Conservation (phyloP, 2,888 invertebrate species). For the Calameuta idolon region DNA sequence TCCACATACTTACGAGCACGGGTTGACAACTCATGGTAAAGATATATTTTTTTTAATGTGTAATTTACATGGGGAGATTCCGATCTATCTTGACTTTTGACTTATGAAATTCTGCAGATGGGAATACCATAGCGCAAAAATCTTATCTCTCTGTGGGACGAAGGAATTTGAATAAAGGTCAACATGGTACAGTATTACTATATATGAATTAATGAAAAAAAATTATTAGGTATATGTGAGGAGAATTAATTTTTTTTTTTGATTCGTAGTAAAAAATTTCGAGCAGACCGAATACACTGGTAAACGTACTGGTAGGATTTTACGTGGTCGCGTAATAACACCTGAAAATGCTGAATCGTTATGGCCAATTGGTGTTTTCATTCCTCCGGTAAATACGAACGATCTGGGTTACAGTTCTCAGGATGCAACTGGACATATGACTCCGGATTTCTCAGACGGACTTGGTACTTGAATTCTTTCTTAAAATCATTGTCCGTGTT, state of each 20-base stretch:
- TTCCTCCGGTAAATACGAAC: slow-evolving; percentile 67
- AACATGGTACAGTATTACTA: slow-evolving; percentile 35
- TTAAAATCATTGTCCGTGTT: not conserved
- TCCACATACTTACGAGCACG: slow-evolving; percentile 59
- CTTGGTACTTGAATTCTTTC: slow-evolving; percentile 51
- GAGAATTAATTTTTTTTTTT: slow-evolving; percentile 1
- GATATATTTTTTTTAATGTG: not conserved
- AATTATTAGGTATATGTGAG: not conserved
- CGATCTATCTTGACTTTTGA: not conserved
- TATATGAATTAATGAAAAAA: not conserved
- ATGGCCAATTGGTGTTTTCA: slow-evolving; percentile 71
- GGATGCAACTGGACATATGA: slow-evolving; percentile 58
- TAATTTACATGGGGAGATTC: not conserved
- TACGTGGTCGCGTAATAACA: slow-evolving; percentile 25
- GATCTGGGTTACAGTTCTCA: slow-evolving; percentile 63
- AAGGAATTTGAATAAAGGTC: slow-evolving; percentile 30
- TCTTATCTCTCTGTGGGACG: slow-evolving; percentile 57
- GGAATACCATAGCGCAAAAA: slow-evolving; percentile 52
- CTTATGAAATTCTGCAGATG: slow-evolving; percentile 38
- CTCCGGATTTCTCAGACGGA: slow-evolving; percentile 66
- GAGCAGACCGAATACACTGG: slow-evolving; percentile 1
- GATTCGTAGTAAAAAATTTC: slow-evolving; percentile 23
- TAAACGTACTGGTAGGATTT: slow-evolving; percentile 1
- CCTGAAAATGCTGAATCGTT: slow-evolving; percentile 69
- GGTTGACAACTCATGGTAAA: slow-evolving; percentile 56